Conservation (phyloP, 2,113 vertebrate genomes). For the Reinhardtius hippoglossoides region DNA sequence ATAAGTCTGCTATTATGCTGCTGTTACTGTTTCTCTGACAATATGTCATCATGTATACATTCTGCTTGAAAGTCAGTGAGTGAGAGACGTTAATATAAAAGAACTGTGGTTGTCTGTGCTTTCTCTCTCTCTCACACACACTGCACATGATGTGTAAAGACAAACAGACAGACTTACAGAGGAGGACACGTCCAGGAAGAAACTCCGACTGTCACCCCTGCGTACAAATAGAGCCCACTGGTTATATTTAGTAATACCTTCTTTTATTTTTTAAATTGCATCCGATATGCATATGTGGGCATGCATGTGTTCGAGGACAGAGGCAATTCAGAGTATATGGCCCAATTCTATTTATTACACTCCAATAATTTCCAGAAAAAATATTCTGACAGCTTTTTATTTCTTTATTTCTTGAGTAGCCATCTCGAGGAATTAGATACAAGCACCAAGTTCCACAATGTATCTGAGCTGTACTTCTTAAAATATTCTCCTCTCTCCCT, state of each 20-base stretch:
- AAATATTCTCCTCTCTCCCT: background rate
- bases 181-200: too few species aligned
- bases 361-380: background rate
- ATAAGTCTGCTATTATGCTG: background rate
- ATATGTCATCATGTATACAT: background rate
- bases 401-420: conserved; percentile 39
- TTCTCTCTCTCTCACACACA: background rate
- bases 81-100: background rate
- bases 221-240: too few species aligned
- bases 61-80: background rate
- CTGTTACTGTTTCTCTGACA: background rate
- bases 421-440: conserved; percentile 9
- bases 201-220: too few species aligned
- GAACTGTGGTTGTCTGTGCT: background rate
- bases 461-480: background rate
- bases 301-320: background rate
- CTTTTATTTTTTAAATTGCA: background rate
- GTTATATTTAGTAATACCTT: background rate
- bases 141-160: background rate
- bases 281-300: background rate
- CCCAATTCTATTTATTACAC: too few species aligned
- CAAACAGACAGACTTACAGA: too few species aligned
- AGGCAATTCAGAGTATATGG: too few species aligned
- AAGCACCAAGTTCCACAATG: background rate
- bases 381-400: conserved; percentile 23